A percentile compares a stretch with the other conserved stretches of the same genome.
Evolutionary conservation across 2,797 vertebrate species (phyloP).

Genomic region (Geotrypetes seraphini): DNA sequence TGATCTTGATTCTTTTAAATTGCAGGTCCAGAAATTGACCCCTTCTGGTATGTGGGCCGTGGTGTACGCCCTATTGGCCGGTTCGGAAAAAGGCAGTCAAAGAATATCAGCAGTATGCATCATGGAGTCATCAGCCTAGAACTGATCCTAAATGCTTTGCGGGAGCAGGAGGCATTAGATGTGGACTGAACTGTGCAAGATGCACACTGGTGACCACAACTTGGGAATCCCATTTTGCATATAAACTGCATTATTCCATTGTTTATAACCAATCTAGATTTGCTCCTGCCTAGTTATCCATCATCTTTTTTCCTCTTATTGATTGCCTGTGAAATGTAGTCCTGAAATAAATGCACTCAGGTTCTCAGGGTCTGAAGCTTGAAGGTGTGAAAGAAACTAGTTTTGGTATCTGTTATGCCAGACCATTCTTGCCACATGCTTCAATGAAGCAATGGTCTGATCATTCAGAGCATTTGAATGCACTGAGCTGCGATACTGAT

Average conservation of each 20-base stretch:
- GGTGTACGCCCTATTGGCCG: slow-evolving; percentile 81
- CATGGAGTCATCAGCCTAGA: slow-evolving; percentile 50
- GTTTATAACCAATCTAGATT: not conserved
- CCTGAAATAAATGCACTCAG: not conserved
- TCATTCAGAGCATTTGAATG: no score
- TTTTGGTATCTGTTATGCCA: no score
- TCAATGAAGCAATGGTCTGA: no score
- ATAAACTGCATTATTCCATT: slow-evolving; percentile 12
- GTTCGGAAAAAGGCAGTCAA: slow-evolving; percentile 76
- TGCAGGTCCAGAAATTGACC: slow-evolving; percentile 80
- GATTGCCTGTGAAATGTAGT: slow-evolving; percentile 2
- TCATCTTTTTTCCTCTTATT: not conserved
- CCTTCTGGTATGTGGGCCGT: slow-evolving; percentile 80
- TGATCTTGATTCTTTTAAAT: slow-evolving; percentile 22
- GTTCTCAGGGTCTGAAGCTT: not conserved
- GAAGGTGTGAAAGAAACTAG: no score
- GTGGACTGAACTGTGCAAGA: slow-evolving; percentile 34
- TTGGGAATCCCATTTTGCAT: slow-evolving; percentile 17
- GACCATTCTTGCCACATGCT: no score
- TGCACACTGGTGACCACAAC: slow-evolving; percentile 46
- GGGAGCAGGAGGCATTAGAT: slow-evolving; percentile 42
- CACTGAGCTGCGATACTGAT: no score
- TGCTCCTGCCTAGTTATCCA: not conserved
- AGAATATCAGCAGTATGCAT: slow-evolving; percentile 27
- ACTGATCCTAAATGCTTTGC: slow-evolving; percentile 55